These are phyloP conservation scores for Dexiosoma caninum DNA, from an alignment of 2,888 invertebrate genomes.

Conservation along the genomic window DNA sequence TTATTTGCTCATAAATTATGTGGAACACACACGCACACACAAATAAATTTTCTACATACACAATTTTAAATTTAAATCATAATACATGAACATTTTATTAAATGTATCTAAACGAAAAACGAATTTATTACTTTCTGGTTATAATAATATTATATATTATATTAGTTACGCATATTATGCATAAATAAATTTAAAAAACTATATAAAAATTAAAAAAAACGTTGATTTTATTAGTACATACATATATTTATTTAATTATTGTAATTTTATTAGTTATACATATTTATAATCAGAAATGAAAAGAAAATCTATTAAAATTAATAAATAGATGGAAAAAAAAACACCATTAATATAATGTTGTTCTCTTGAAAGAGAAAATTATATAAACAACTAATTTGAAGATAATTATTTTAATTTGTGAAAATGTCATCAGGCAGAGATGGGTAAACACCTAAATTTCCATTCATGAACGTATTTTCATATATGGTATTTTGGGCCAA, in stretches of 20 bases:
- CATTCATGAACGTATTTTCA: conserved; percentile 56
- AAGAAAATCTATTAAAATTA: conserved; percentile 10
- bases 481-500: conserved; percentile 43
- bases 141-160: no score
- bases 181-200: no score
- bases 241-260: not conserved
- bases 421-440: conserved; percentile 65
- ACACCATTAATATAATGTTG: conserved; percentile 56
- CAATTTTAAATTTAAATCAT: no score
- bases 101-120: no score
- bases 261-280: not conserved
- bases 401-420: conserved; percentile 55
- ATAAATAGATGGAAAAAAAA: conserved; percentile 6
- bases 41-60: no score
- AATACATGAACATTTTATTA: no score
- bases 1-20: no score
- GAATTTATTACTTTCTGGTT: no score
- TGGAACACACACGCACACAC: no score
- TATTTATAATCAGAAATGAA: not conserved
- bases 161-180: no score
- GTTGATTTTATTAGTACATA: no score
- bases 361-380: not conserved
- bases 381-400: not conserved
- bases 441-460: conserved; percentile 61
- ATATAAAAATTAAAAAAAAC: no score